A percentile compares a stretch with the other conserved stretches of the same genome.
Conservation (phyloP, 1,140 invertebrate genomes). For the Neodiprion fabricii region DNA sequence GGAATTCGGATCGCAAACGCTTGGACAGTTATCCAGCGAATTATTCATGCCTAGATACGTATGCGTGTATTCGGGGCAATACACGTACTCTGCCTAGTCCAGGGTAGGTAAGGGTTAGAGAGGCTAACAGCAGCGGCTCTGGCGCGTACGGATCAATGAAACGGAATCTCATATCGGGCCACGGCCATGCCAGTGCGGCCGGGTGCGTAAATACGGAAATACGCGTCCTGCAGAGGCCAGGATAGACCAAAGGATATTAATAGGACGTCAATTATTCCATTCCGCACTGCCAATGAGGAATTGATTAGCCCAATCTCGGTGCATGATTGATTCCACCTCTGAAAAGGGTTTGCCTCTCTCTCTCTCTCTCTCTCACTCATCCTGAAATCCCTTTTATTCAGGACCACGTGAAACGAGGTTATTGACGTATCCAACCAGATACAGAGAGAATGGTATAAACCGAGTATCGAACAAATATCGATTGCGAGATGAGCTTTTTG, state of each 20-base stretch:
- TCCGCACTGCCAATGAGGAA: not conserved
- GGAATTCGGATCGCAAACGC: no score
- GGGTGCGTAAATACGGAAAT: conserved; percentile 7
- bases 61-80: no score
- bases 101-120: no score
- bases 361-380: not conserved
- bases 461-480: no score
- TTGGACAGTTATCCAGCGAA: no score
- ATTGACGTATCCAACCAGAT: not conserved
- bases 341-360: not conserved
- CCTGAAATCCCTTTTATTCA: not conserved
- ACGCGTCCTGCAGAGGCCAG: not conserved
- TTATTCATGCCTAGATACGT: no score
- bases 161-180: not conserved
- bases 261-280: not conserved
- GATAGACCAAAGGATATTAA: not conserved
- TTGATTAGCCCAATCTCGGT: not conserved
- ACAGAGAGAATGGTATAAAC: not conserved
- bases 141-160: conserved; percentile 2
- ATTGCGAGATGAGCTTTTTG: no score
- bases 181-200: not conserved
- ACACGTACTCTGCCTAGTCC: no score
- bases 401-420: not conserved
- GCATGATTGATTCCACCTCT: not conserved
- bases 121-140: not conserved